Conservation (phyloP, 2,113 vertebrate species). For the Siniperca knerii region DNA sequence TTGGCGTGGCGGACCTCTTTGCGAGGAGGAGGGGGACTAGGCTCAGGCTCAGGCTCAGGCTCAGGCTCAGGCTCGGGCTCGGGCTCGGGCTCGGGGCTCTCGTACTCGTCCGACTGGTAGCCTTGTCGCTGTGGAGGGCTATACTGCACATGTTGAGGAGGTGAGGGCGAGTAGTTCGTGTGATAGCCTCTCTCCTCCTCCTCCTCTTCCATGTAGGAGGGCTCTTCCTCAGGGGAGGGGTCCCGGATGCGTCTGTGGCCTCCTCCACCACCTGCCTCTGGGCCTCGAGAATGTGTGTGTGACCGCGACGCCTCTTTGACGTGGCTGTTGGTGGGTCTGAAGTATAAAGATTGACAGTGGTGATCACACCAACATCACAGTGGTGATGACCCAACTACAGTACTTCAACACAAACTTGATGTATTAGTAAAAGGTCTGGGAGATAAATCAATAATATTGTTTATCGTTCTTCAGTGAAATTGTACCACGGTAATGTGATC, state of each 20-base stretch:
- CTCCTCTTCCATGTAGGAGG: conserved; percentile 71
- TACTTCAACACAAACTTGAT: neutral
- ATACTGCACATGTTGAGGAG: conserved; percentile 84
- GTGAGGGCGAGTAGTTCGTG: conserved; percentile 86
- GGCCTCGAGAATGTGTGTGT: conserved; percentile 62
- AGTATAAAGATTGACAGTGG: neutral
- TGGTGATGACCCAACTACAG: neutral
- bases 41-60: conserved; percentile 69
- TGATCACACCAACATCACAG: too few relatives aligned
- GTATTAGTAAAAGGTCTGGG: neutral
- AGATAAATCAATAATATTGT: neutral
- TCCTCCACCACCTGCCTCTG: conserved; percentile 37
- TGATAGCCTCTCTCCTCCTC: conserved; percentile 82
- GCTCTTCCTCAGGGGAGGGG: conserved; percentile 79
- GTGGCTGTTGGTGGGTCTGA: conserved; percentile 73
- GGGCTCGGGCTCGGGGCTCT: conserved; percentile 85
- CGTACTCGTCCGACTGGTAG: conserved; percentile 83
- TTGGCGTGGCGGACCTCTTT: conserved; percentile 76
- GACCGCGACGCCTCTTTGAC: conserved; percentile 71
- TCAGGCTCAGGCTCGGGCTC: conserved; percentile 73
- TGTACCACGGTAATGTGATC: too few relatives aligned
- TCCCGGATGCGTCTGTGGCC: conserved; percentile 84
- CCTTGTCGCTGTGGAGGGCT: conserved; percentile 77
- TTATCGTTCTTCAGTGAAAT: neutral
- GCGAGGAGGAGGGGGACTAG: conserved; percentile 52